phyloP scores from a whole-genome alignment of 2,888 invertebrate genomes.

The Oasisia sp. region DNA sequence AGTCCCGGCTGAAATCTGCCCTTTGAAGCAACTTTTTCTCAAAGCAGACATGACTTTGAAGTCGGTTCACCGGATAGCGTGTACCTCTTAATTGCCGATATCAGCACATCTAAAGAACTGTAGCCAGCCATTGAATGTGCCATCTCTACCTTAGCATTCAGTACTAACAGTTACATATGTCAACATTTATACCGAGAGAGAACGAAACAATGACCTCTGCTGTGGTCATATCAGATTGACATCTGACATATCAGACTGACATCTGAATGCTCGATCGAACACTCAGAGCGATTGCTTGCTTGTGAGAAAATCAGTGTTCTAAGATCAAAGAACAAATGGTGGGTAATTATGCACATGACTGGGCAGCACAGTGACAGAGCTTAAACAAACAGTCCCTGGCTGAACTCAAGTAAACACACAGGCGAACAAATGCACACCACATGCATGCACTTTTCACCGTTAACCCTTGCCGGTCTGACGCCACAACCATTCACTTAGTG shows the following conservation, averaged over 20 bases:
- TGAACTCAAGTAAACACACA: background rate
- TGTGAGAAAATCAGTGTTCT: conserved; percentile 5
- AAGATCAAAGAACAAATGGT: background rate
- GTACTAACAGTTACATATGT: background rate
- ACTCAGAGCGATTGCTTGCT: background rate
- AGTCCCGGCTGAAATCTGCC: background rate
- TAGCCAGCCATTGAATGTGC: background rate
- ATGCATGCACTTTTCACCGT: background rate
- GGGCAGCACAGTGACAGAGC: background rate
- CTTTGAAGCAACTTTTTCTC: background rate
- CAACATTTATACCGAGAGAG: background rate
- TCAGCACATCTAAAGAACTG: conserved; percentile 11
- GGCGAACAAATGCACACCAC: background rate
- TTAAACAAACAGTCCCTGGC: background rate
- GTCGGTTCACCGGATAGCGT: background rate
- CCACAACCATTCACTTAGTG: background rate
- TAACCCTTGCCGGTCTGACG: background rate
- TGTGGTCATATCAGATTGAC: background rate
- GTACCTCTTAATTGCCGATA: background rate
- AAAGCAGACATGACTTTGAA: background rate
- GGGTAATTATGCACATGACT: background rate
- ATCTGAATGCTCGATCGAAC: background rate
- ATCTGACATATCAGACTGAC: background rate
- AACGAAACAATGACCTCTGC: background rate
- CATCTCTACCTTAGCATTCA: background rate